Percentiles rank a stretch among this genome's conserved stretches.
Conservation (phyloP, 2,797 vertebrate genomes). For the Sparus aurata region DNA sequence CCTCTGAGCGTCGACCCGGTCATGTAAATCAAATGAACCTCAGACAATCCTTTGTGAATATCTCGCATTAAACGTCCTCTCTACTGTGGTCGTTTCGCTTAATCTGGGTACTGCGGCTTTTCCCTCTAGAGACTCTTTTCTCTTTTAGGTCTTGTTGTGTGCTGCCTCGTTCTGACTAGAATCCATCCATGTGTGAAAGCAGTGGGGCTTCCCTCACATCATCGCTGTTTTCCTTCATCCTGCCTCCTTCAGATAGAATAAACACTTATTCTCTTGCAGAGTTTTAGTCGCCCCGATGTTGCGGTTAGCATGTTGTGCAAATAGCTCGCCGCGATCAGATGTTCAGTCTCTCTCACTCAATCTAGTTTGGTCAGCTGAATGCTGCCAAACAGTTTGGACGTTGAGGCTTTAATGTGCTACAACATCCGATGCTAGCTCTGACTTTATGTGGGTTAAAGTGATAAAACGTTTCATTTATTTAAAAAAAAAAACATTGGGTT, state of each 20-base stretch:
- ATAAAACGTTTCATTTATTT: neutral
- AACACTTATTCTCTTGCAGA: conserved; percentile 26
- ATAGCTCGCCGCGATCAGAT: conserved; percentile 34
- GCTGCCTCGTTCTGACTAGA: conserved; percentile 23
- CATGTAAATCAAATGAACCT: conserved; percentile 61
- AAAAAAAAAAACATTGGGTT: neutral
- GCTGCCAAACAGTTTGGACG: neutral
- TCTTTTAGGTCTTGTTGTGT: conserved; percentile 12
- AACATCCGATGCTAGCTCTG: neutral
- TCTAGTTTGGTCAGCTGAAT: conserved; percentile 13
- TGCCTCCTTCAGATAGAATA: conserved; percentile 1
- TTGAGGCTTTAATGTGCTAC: conserved; percentile 3
- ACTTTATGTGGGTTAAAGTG: neutral
- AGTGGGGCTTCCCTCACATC: conserved; percentile 58
- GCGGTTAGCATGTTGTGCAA: conserved; percentile 29
- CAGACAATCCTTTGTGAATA: conserved; percentile 36
- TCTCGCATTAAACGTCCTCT: conserved; percentile 39
- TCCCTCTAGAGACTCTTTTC: neutral
- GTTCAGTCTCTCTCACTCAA: conserved; percentile 27
- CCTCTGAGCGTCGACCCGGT: neutral
- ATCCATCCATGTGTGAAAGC: conserved; percentile 44
- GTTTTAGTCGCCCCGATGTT: conserved; percentile 37
- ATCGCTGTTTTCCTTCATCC: conserved; percentile 16
- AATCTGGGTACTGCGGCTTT: conserved; percentile 40
- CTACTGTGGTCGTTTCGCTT: conserved; percentile 49